Base-by-base conservation (phyloP, 2,797 vertebrate species). In the Mus minutoides region DNA sequence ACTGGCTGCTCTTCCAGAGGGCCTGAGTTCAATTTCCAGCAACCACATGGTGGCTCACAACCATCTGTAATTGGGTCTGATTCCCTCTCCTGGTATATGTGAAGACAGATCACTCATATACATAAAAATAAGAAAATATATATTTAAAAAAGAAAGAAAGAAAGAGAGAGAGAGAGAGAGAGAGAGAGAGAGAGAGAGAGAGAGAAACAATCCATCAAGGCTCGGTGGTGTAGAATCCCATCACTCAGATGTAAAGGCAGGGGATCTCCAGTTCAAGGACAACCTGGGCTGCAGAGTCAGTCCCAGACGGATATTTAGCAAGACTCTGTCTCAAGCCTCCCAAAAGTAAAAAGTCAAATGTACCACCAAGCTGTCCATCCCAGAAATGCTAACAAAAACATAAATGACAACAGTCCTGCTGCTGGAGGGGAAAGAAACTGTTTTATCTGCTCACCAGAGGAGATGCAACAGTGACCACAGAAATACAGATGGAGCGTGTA, bases 341-440 rank as follows among this genome's bases (percentile, higher is more conserved):
- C 34, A 46, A 46, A 83, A 60, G 21, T 24, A 92, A 96, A 92
- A 78, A 94, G 34, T 64, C 78, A 60, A 34, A 83, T 40, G n/a
- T 16, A 79, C 34, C 60, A 79, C 34, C 54, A 92, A 80, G 71
- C 56, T 67, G 29, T 85, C 62, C 67, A 88, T 9, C 14, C 24
- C 71, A 91, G 43, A 94, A 92, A 92, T 67, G 75, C 34, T 40
- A 69, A 96, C 73, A 19, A 88, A 90, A 73, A 86, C 71, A 4
- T 67, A 69, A 92, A 83, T 22, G n/a, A 80, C 52, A 49, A 73
- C 3, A 22, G 84, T 80, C 87, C 79, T 91, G 76, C 31, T 82
- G 76, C 43, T 77, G 58, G 60, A 62, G 29, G 69, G 67, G 24
- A 94, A 90, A 88, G 54, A 95, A 62, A 90, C 21, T 40, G 37